These are phyloP conservation scores for Lynx canadensis DNA, from an alignment of 2,113 vertebrate species.

Conservation along the genomic window DNA sequence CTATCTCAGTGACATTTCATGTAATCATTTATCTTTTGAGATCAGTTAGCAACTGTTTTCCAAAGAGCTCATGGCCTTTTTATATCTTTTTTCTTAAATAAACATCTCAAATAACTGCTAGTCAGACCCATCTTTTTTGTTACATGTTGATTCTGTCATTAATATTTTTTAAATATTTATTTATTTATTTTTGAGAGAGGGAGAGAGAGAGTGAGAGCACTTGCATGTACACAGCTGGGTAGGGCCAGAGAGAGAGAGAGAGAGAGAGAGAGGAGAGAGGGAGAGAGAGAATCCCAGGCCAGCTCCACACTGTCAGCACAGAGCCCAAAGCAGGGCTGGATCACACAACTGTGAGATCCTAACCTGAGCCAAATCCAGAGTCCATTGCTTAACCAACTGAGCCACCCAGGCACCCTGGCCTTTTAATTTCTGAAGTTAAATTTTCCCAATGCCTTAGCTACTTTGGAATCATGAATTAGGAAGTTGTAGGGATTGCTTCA, in stretches of 20 bases:
- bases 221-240: neutral
- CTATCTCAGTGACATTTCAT: neutral
- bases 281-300: neutral
- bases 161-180: neutral
- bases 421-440: conserved; percentile 1
- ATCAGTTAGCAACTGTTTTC: neutral
- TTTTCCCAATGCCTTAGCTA: neutral
- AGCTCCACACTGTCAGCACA: neutral
- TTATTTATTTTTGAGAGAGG: neutral
- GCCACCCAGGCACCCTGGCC: neutral
- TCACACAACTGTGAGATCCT: neutral
- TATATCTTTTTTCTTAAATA: neutral
- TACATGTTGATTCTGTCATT: neutral
- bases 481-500: neutral
- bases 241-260: neutral
- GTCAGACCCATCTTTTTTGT: neutral
- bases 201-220: neutral
- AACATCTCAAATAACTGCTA: neutral
- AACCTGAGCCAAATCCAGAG: neutral
- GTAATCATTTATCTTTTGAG: conserved; percentile 23
- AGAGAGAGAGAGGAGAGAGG: neutral
- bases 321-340: neutral
- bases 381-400: neutral
- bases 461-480: neutral
- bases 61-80: neutral